Percentiles rank a stretch among this genome's conserved stretches.
phyloP scores from a whole-genome alignment of 1,140 invertebrate species.

The Drosophila neocordata region DNA sequence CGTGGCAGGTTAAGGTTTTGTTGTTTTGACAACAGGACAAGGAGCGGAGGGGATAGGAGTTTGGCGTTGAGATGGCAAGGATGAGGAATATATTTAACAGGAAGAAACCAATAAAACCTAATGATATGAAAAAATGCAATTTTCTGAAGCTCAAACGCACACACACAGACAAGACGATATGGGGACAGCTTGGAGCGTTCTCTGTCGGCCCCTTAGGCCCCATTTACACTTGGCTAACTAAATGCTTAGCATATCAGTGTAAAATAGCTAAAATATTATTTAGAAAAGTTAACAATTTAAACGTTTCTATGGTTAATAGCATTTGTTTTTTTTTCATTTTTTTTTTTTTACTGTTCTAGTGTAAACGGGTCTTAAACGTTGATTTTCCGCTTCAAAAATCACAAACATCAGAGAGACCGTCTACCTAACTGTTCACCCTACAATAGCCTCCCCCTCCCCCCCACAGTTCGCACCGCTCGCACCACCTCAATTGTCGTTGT shows the following conservation, averaged over 20 bases:
- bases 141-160: slow-evolving; percentile 73
- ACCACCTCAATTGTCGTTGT: slow-evolving; percentile 56
- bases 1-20: slow-evolving; percentile 55
- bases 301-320: not conserved
- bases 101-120: slow-evolving; percentile 82
- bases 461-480: not conserved
- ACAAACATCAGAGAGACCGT: slow-evolving; percentile 42
- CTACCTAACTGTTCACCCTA: slow-evolving; percentile 12
- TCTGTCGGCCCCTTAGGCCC: slow-evolving; percentile 17
- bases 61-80: slow-evolving; percentile 4
- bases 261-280: not conserved
- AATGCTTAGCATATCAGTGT: not conserved
- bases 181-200: slow-evolving; percentile 2
- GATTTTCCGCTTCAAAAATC: slow-evolving; percentile 58
- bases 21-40: slow-evolving; percentile 60
- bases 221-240: slow-evolving; percentile 17
- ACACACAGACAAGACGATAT: slow-evolving; percentile 8
- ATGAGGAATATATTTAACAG: slow-evolving; percentile 78
- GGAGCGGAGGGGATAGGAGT: not conserved
- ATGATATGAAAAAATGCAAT: slow-evolving; percentile 82
- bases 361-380: slow-evolving; percentile 46
- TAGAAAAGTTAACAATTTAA: not conserved
- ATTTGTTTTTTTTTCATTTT: not conserved
- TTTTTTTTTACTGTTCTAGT: not conserved
- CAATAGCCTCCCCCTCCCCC: not conserved